Percentiles rank a stretch among this genome's conserved stretches.
phyloP scores from a whole-genome alignment of 1,140 invertebrate genomes.

The Mycetomoellerius zeteki region DNA sequence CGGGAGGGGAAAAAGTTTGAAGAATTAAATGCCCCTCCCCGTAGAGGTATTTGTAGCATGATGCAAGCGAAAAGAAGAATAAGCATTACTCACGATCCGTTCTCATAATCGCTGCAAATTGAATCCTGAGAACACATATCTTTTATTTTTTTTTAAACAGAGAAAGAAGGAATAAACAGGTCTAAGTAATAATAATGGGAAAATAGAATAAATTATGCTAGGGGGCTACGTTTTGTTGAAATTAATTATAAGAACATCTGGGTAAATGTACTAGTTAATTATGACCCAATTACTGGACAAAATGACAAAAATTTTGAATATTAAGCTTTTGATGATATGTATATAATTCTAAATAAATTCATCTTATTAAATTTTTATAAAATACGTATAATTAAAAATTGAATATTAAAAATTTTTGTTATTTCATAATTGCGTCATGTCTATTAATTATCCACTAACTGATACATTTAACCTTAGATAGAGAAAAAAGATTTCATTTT shows the following conservation, averaged over 20 bases:
- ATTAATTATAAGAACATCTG: not conserved
- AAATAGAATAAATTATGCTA: not conserved
- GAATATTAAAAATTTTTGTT: too few relatives aligned
- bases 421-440: too few relatives aligned
- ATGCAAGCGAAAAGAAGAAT: slow-evolving; percentile 34
- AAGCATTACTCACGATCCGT: not conserved
- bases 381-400: too few relatives aligned
- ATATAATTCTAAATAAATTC: too few relatives aligned
- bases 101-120: not conserved
- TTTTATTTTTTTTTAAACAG: not conserved
- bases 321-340: too few relatives aligned
- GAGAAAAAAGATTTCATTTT: not conserved
- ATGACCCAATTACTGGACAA: too few relatives aligned
- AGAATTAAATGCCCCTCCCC: slow-evolving; percentile 15
- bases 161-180: not conserved
- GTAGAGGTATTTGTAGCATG: not conserved
- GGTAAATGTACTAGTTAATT: too few relatives aligned
- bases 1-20: not conserved
- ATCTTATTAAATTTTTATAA: too few relatives aligned
- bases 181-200: not conserved
- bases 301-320: too few relatives aligned
- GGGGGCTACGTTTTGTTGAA: not conserved
- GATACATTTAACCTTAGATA: not conserved
- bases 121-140: not conserved
- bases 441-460: too few relatives aligned